These are phyloP conservation scores for Dynastes tityus DNA, from an alignment of 2,888 invertebrate species.

Conservation along the genomic window DNA sequence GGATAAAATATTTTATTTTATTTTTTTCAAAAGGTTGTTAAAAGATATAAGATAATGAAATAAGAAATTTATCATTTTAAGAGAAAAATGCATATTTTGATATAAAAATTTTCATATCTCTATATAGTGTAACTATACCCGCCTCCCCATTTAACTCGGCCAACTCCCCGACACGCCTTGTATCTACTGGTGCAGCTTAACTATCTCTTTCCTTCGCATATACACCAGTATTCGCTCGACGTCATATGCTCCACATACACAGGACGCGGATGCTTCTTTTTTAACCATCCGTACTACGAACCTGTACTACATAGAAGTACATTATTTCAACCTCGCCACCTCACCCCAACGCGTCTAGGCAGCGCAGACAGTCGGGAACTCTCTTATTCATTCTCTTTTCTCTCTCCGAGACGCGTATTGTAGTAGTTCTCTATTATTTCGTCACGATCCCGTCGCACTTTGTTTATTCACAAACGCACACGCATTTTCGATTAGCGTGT, in stretches of 20 bases:
- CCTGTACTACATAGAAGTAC: not conserved
- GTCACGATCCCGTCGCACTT: conserved; percentile 18
- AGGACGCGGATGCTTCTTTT: conserved; percentile 30
- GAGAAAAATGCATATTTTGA: too few relatives aligned
- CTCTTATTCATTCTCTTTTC: conserved; percentile 37
- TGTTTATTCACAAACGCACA: conserved; percentile 28
- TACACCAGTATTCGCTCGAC: not conserved
- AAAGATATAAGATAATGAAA: too few relatives aligned
- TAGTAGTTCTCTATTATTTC: conserved; percentile 53
- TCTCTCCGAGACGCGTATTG: not conserved
- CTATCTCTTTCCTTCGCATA: not conserved
- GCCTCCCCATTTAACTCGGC: conserved; percentile 1
- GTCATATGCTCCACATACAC: conserved; percentile 21
- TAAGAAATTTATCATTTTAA: too few relatives aligned
- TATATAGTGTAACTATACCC: not conserved
- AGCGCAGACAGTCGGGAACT: conserved; percentile 27
- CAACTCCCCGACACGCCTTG: not conserved
- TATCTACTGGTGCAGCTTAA: not conserved
- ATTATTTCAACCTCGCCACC: conserved; percentile 54
- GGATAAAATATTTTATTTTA: too few relatives aligned
- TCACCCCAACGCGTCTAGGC: conserved; percentile 60
- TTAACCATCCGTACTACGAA: not conserved
- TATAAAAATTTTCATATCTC: not conserved
- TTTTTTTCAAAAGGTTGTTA: too few relatives aligned
- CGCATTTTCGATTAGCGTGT: conserved; percentile 19